Evolutionary conservation across 2,888 invertebrate species (phyloP), one percentile per base, ranked within the genome.

Genomic region (Steinernema hermaphroditum): DNA sequence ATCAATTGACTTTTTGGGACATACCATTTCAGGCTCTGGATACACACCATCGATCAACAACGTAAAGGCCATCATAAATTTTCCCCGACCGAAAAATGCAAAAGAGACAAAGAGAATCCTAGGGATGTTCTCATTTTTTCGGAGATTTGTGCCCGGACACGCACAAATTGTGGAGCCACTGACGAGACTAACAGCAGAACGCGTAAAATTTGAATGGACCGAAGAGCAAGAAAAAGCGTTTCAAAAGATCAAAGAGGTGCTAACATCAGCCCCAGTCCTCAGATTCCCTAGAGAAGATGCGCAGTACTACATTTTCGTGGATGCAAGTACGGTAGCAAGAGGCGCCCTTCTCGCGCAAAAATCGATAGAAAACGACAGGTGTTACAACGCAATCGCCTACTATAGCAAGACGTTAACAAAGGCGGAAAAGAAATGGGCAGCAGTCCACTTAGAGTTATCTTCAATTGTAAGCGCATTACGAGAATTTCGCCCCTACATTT

Each of bases 31-130:
- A 16, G 27, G n/a, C 16, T 19, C 62, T 1, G 70, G 37, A 12
- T 74, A 76, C 43, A 27, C 43, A n/a, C 77, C 78, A 1, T 37
- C 72, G n/a, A 54, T 68, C 1, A 29, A 71, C 2, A 76, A 77
- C 49, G 32, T 79, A 6, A 54, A 68, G 14, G 70, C 62, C 9
- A 76, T 82, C 19, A 8, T 22, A 1, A 57, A 75, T 0, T 72
- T 75, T 27, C 77, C 78, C 0, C 46, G 9, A 0, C 82, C 82
- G 0, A 68, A n/a, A 0, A 76, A 71, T 70, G 50, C 74, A 0
- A 75, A 72, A n/a, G 72, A 77, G 50, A 68, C 80, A 2, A 54
- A 71, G 19, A 32, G 75, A 2, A 77, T 82, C 29, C 68, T 82
- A 8, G 43, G 43, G 9, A 41, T 41, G 43, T 8, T 14, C 43